phyloP scores from a whole-genome alignment of 2,888 invertebrate species.

The Volucella inanis region DNA sequence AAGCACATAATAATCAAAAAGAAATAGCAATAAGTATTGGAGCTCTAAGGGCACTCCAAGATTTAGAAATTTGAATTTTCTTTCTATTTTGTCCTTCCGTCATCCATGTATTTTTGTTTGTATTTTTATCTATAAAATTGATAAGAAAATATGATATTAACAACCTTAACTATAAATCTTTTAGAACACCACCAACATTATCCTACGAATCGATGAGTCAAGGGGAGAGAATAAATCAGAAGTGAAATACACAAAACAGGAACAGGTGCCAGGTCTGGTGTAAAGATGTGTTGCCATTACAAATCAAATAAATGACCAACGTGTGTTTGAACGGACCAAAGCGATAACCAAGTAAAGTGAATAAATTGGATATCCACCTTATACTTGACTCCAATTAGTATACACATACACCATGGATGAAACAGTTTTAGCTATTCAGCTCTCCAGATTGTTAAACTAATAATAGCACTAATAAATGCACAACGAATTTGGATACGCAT shows the following conservation, averaged over 20 bases:
- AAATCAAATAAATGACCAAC: conserved; percentile 57
- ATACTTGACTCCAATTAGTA: conserved; percentile 37
- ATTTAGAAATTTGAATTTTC: conserved; percentile 30
- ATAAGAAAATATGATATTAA: conserved; percentile 3
- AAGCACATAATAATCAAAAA: no score
- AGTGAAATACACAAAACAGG: conserved; percentile 60
- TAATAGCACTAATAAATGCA: conserved; percentile 48
- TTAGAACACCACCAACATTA: conserved; percentile 40
- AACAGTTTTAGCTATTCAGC: conserved; percentile 10
- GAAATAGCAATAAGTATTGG: neutral
- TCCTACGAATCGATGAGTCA: conserved; percentile 43
- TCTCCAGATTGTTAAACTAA: conserved; percentile 40
- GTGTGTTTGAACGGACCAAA: conserved; percentile 57
- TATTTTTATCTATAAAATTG: conserved; percentile 9
- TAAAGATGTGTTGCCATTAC: conserved; percentile 31
- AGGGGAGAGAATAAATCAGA: conserved; percentile 48
- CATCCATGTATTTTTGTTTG: neutral
- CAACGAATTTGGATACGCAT: conserved; percentile 15
- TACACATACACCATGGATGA: neutral
- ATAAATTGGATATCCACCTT: conserved; percentile 35
- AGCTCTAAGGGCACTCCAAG: conserved; percentile 6
- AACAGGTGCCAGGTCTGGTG: neutral
- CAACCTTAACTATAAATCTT: conserved; percentile 47
- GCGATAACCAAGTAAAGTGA: no score
- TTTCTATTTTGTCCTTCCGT: neutral